Percentiles rank a stretch among this genome's conserved stretches.
Conservation (phyloP, 1,140 invertebrate species). For the Hycleus phaleratus region DNA sequence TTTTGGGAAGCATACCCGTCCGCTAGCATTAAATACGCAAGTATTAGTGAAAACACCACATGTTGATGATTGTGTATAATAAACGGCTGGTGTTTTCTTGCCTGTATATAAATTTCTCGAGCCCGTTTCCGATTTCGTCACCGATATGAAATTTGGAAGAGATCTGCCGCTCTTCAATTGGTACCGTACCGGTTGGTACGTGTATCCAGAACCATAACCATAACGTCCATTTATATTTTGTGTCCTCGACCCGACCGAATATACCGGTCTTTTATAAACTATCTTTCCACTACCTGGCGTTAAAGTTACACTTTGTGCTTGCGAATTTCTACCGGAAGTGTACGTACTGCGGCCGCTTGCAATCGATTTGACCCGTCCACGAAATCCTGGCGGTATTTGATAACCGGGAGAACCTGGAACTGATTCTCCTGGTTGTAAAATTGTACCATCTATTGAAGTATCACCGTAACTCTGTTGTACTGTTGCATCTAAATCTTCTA, state of each 20-base stretch:
- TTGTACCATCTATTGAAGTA: slow-evolving; percentile 41
- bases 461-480: slow-evolving; percentile 44
- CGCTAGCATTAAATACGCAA: slow-evolving; percentile 68
- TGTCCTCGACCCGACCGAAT: slow-evolving; percentile 39
- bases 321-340: slow-evolving; percentile 50
- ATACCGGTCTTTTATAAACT: slow-evolving; percentile 39
- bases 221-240: slow-evolving; percentile 26
- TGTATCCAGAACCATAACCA: slow-evolving; percentile 30
- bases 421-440: slow-evolving; percentile 54
- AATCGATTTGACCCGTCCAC: slow-evolving; percentile 55
- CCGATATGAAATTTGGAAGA: slow-evolving; percentile 55
- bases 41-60: slow-evolving; percentile 80
- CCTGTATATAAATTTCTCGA: slow-evolving; percentile 49
- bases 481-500: slow-evolving; percentile 45
- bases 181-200: slow-evolving; percentile 30
- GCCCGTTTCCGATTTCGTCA: slow-evolving; percentile 69
- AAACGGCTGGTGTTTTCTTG: slow-evolving; percentile 61
- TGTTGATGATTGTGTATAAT: slow-evolving; percentile 76
- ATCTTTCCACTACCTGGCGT: slow-evolving; percentile 49
- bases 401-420: slow-evolving; percentile 55
- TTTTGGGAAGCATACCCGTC: slow-evolving; percentile 73
- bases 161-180: slow-evolving; percentile 31
- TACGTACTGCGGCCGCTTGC: slow-evolving; percentile 51
- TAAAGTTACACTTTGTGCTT: slow-evolving; percentile 55
- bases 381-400: slow-evolving; percentile 57